phyloP scores from a whole-genome alignment of 2,888 invertebrate genomes.

The Escarpia spicata region DNA sequence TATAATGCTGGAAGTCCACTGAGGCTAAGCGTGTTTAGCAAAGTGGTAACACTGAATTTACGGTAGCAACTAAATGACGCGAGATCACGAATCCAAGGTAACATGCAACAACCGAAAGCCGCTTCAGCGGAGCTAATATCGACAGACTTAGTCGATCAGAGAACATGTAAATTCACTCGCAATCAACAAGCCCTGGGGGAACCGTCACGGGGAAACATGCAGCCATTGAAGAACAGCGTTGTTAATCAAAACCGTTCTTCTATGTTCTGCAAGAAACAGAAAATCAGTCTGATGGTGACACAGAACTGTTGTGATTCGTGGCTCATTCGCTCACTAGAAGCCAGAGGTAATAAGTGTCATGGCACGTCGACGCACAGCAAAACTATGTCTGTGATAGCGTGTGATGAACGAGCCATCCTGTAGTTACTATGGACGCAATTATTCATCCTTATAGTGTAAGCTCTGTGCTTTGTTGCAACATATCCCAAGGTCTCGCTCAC shows the following conservation, averaged over 20 bases:
- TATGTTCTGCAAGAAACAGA: neutral
- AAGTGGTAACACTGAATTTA: conserved; percentile 1
- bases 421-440: neutral
- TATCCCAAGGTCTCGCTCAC: neutral
- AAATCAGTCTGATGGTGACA: neutral
- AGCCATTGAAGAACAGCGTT: neutral
- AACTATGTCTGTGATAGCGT: neutral
- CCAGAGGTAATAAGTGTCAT: neutral
- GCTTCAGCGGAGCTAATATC: neutral
- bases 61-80: neutral
- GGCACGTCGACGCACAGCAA: neutral
- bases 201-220: neutral
- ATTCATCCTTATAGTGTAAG: neutral
- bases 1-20: neutral
- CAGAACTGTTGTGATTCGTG: neutral
- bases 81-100: neutral
- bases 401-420: neutral
- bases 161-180: neutral
- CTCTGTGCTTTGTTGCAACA: neutral
- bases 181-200: neutral
- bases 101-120: neutral
- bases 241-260: neutral
- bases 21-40: neutral
- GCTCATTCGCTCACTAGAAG: neutral
- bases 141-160: neutral